phyloP scores from a whole-genome alignment of 1,140 invertebrate species.

The Ylistrum balloti region DNA sequence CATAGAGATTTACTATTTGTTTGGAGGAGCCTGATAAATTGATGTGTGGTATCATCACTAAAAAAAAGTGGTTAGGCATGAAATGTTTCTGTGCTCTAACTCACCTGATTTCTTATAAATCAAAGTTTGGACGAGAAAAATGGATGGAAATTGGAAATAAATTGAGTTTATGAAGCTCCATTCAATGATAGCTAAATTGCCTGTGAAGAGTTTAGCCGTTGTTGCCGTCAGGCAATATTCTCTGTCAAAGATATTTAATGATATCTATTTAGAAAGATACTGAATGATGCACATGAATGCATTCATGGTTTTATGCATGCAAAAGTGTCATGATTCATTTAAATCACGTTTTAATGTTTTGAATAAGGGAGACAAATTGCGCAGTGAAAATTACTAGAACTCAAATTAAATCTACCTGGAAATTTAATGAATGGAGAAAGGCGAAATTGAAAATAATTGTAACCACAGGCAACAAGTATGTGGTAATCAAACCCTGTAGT shows the following conservation, averaged over 20 bases:
- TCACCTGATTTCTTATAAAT: slow-evolving; percentile 35
- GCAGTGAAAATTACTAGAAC: not conserved
- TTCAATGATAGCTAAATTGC: slow-evolving; percentile 35
- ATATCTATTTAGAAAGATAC: slow-evolving; percentile 36
- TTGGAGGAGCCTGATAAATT: slow-evolving; percentile 16
- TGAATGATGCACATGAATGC: slow-evolving; percentile 6
- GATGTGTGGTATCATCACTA: not conserved
- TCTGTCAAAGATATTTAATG: slow-evolving; percentile 36
- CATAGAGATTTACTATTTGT: not conserved
- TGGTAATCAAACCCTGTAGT: not conserved
- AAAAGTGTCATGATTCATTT: not conserved
- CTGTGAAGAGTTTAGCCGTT: slow-evolving; percentile 3
- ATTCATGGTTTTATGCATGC: slow-evolving; percentile 18
- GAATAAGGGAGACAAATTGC: slow-evolving; percentile 17
- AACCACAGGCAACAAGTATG: not conserved
- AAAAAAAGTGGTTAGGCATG: not conserved
- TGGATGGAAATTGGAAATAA: slow-evolving; percentile 20
- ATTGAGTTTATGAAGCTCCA: slow-evolving; percentile 15
- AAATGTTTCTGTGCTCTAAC: not conserved
- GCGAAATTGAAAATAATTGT: slow-evolving; percentile 7
- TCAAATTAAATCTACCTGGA: no score
- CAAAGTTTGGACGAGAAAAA: not conserved
- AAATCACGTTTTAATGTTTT: not conserved
- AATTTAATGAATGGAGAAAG: not conserved
- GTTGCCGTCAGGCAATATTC: slow-evolving; percentile 25